These are phyloP conservation scores for Phrynocephalus vlangalii DNA, from an alignment of 2,797 vertebrate species.

Conservation along the genomic window DNA sequence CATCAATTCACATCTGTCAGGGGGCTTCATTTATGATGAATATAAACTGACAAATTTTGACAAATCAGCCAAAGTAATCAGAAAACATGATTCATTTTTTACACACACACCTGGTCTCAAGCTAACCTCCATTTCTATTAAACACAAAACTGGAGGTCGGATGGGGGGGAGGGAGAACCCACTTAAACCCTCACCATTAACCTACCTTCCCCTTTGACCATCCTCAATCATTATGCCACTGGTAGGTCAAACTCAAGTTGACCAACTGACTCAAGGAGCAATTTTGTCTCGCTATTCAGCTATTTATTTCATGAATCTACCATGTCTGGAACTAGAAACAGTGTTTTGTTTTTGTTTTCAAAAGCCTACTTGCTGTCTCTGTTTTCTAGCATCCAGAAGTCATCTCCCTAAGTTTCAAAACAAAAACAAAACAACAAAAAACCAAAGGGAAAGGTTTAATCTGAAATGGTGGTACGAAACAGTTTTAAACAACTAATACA, in stretches of 20 bases:
- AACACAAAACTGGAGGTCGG: not conserved
- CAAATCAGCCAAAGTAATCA: too few relatives aligned
- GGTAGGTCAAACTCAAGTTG: too few relatives aligned
- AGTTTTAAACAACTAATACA: not conserved
- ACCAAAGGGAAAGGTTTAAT: not conserved
- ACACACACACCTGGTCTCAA: not conserved
- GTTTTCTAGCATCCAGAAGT: not conserved
- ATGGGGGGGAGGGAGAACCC: not conserved
- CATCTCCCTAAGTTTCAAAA: too few relatives aligned
- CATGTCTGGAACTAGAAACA: too few relatives aligned
- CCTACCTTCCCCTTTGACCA: not conserved
- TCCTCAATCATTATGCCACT: not conserved
- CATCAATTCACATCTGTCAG: too few relatives aligned
- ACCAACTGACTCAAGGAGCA: too few relatives aligned
- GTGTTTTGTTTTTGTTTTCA: not conserved
- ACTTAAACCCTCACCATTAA: not conserved
- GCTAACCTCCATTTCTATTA: not conserved
- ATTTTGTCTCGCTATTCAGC: too few relatives aligned
- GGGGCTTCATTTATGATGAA: too few relatives aligned
- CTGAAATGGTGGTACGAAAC: not conserved
- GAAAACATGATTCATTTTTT: too few relatives aligned
- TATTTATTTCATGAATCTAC: too few relatives aligned
- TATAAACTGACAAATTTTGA: too few relatives aligned
- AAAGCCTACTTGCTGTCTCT: not conserved
- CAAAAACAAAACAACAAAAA: not conserved